Evolutionary conservation across 2,113 vertebrate genomes (phyloP), one percentile per base, ranked within the genome.

Genomic region (Bostrychus sinensis): DNA sequence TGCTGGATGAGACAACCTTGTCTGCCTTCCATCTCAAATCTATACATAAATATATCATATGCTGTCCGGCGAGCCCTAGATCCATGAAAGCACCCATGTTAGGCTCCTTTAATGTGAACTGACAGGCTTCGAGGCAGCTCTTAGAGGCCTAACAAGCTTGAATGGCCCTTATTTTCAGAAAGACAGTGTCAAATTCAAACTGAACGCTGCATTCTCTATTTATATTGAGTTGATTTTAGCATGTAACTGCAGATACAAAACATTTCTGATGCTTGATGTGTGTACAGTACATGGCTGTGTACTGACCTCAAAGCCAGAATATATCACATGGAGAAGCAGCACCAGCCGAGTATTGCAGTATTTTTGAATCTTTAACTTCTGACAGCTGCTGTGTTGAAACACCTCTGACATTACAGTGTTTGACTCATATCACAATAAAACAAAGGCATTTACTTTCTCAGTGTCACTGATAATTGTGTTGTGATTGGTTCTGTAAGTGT

Each of bases 41-140:
- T 76, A 81, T 78, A 82, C 72, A 84, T 80, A 63, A 82, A 89
- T 80, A 70, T 87, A 84, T 75, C 3, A 70, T 86, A 81, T 60
- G 70, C 70, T 63, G 70, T 81, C 77, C 66, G 16, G 73, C 41
- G 67, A 78, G 53, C 67, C 72, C 58, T 51, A 66, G 72, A 82
- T 77, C 69, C 74, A 84, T 75, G 72, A 80, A 80, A 83, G 78
- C 56, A 70, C 66, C 66, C 48, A 75, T 73, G 65, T 45, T 65
- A 53, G 37, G 81, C 70, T 68, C 36, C 74, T 76, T 82, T 88
- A 83, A 88, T 82, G 72, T 78, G 75, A 84, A 86, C 86, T 77
- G 89, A 89, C 83, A 86, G 68, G 77, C 65, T 88, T 80, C 76
- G 28, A 30, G 67, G 64, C 67, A 70, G 78, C 81, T 76, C 62